phyloP scores from a whole-genome alignment of 2,113 vertebrate species.

The Tenebrosternarchus preto region DNA sequence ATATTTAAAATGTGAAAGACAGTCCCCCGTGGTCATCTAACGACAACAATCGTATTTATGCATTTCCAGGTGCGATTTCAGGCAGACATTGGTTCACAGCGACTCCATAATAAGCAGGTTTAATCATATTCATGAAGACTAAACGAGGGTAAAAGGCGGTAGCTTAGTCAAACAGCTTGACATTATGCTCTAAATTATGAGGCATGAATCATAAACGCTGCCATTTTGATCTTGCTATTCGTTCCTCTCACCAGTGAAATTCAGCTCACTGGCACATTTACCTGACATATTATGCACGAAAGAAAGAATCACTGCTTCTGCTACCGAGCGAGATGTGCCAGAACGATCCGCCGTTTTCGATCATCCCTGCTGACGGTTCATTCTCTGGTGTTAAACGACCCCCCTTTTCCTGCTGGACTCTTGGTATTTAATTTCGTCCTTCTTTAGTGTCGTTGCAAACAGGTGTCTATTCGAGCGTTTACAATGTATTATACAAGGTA shows the following conservation, averaged over 20 bases:
- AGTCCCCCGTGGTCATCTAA: no score
- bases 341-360: background rate
- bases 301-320: background rate
- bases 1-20: no score
- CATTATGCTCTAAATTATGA: background rate
- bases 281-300: background rate
- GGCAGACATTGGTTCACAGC: background rate
- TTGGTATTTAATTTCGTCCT: no score
- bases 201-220: background rate
- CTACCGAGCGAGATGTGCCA: background rate
- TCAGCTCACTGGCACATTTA: background rate
- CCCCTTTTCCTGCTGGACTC: no score
- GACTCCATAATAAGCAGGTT: background rate
- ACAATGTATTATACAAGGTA: background rate
- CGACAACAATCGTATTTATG: no score
- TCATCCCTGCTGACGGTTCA: no score
- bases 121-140: background rate
- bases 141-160: conserved; percentile 1
- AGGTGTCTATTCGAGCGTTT: background rate
- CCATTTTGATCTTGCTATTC: background rate
- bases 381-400: no score
- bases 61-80: no score
- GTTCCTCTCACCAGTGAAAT: background rate
- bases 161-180: background rate
- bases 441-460: background rate